Evolutionary conservation across 2,113 vertebrate species (phyloP).

Genomic region (Peromyscus maniculatus): DNA sequence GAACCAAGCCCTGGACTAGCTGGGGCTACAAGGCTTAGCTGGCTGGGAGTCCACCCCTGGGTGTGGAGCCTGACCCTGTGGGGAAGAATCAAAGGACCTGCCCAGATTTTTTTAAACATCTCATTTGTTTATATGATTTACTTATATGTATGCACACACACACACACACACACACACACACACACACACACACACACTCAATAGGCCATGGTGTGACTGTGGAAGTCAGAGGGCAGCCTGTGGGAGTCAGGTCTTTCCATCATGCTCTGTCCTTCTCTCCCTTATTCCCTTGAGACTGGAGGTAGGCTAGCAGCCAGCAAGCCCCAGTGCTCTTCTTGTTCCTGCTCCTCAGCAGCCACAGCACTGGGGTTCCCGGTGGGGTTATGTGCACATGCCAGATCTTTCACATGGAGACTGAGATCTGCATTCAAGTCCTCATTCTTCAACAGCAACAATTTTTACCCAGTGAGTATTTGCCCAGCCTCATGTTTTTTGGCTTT

Average conservation of each 20-base stretch:
- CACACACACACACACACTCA: background rate
- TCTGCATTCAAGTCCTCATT: background rate
- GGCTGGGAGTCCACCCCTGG: background rate
- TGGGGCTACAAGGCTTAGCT: background rate
- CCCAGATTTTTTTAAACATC: background rate
- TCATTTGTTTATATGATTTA: background rate
- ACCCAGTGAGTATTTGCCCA: background rate
- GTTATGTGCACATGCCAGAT: background rate
- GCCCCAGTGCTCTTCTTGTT: background rate
- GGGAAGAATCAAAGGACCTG: background rate
- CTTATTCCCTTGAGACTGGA: constrained; percentile 1
- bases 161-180: fast-evolving
- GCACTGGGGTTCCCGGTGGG: background rate
- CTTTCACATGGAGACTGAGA: background rate
- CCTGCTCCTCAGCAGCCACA: background rate
- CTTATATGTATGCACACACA: background rate
- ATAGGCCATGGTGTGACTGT: background rate
- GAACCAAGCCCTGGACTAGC: background rate
- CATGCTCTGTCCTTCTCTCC: background rate
- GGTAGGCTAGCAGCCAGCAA: background rate
- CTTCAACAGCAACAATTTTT: background rate
- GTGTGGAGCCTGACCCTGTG: background rate
- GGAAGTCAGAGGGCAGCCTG: background rate
- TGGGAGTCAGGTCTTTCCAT: background rate
- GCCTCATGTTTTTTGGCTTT: background rate